Evolutionary conservation across 2,113 vertebrate species (phyloP).

Genomic region (Struthidea cinerea): DNA sequence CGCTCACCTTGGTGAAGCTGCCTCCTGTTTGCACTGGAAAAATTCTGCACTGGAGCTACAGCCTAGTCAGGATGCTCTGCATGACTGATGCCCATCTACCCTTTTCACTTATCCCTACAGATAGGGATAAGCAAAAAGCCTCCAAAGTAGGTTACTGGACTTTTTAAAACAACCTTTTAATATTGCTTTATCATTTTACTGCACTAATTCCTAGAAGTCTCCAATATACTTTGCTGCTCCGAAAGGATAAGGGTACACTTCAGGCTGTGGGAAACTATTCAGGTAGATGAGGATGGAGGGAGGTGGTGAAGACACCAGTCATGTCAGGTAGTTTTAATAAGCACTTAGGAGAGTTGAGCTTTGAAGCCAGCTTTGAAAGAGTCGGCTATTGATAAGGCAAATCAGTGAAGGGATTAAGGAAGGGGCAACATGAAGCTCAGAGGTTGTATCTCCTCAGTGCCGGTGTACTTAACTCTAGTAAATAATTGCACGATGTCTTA

Average conservation of each 20-base stretch:
- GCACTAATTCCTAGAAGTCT: background rate
- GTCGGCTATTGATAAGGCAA: background rate
- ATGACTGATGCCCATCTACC: background rate
- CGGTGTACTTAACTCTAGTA: background rate
- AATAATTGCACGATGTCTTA: background rate
- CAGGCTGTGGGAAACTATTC: background rate
- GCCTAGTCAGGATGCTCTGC: background rate
- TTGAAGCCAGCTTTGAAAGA: background rate
- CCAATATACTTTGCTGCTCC: background rate
- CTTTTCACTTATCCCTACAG: background rate
- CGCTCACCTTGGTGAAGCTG: background rate
- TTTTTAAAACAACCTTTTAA: background rate
- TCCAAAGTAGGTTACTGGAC: background rate
- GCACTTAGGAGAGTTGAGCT: background rate
- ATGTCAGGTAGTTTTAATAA: background rate
- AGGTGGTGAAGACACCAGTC: background rate
- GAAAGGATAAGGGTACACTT: background rate
- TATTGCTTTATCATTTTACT: background rate
- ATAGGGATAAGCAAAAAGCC: background rate
- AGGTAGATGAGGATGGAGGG: background rate
- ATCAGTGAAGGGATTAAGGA: background rate
- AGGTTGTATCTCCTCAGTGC: background rate
- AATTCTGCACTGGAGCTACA: background rate
- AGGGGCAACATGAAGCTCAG: background rate
- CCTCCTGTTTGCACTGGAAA: background rate